phyloP scores from a whole-genome alignment of 2,888 invertebrate species.

The Papilio protenor region DNA sequence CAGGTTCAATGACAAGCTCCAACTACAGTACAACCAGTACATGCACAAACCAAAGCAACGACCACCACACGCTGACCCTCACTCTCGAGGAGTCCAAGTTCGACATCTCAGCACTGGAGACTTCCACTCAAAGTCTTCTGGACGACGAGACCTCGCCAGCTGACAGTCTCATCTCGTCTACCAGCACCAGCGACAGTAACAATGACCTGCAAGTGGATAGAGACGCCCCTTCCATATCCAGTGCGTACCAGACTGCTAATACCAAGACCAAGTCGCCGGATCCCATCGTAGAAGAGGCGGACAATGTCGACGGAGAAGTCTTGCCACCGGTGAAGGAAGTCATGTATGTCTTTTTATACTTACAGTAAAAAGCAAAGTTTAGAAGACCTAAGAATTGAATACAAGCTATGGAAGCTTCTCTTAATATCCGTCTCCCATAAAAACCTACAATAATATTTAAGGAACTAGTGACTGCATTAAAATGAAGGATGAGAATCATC shows the following conservation, averaged over 20 bases:
- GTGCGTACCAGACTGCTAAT: constrained; percentile 80
- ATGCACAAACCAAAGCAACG: constrained; percentile 78
- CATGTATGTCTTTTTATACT: constrained; percentile 58
- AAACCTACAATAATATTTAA: too few species aligned
- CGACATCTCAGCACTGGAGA: constrained; percentile 88
- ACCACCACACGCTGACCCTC: constrained; percentile 83
- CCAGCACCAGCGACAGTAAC: constrained; percentile 86
- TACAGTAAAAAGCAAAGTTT: background rate
- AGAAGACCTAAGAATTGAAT: too few species aligned
- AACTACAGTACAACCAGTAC: constrained; percentile 82
- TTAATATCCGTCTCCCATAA: too few species aligned
- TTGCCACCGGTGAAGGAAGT: constrained; percentile 67
- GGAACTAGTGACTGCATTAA: too few species aligned
- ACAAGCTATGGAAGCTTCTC: too few species aligned
- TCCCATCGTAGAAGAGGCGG: constrained; percentile 61
- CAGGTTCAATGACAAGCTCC: constrained; percentile 82
- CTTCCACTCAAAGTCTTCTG: constrained; percentile 87
- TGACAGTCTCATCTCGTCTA: constrained; percentile 88
- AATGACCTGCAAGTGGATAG: constrained; percentile 80
- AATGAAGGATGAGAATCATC: too few species aligned
- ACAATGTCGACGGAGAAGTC: constrained; percentile 70
- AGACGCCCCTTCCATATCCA: constrained; percentile 75
- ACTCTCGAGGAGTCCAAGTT: constrained; percentile 90
- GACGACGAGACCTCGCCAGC: constrained; percentile 94
- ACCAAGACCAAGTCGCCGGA: constrained; percentile 83